A percentile compares a stretch with the other conserved stretches of the same genome.
Evolutionary conservation across 1,140 invertebrate species (phyloP).

Genomic region (Nasonia giraulti): DNA sequence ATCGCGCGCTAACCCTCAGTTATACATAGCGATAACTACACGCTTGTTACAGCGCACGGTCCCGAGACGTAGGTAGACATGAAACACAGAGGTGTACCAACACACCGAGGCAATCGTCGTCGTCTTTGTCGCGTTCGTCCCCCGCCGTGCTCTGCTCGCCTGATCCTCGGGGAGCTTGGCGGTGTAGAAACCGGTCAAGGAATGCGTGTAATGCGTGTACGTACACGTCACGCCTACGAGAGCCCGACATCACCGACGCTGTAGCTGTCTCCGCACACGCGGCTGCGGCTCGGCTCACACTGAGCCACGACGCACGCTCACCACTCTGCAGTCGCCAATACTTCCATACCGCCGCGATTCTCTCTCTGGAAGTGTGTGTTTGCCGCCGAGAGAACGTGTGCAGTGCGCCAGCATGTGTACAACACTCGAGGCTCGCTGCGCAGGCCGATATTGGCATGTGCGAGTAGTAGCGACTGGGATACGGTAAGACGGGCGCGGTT

Average conservation of each 20-base stretch:
- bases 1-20: no score
- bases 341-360: not conserved
- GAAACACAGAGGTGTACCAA: not conserved
- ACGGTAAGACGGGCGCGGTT: not conserved
- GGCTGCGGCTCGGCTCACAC: not conserved
- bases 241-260: conserved; percentile 55
- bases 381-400: no score
- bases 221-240: conserved; percentile 70
- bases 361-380: no score
- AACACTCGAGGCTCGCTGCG: no score
- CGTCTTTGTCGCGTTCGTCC: not conserved
- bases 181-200: conserved; percentile 72
- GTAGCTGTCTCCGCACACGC: conserved; percentile 1
- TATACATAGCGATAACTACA: not conserved
- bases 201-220: conserved; percentile 73
- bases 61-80: not conserved
- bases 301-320: not conserved
- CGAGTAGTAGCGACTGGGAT: not conserved
- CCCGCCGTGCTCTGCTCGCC: conserved; percentile 63
- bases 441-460: not conserved
- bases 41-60: not conserved
- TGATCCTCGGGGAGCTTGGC: conserved; percentile 69
- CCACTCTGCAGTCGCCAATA: not conserved
- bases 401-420: not conserved
- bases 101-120: not conserved